Conservation (phyloP, 1,140 invertebrate species). For the Augochlora pura region DNA sequence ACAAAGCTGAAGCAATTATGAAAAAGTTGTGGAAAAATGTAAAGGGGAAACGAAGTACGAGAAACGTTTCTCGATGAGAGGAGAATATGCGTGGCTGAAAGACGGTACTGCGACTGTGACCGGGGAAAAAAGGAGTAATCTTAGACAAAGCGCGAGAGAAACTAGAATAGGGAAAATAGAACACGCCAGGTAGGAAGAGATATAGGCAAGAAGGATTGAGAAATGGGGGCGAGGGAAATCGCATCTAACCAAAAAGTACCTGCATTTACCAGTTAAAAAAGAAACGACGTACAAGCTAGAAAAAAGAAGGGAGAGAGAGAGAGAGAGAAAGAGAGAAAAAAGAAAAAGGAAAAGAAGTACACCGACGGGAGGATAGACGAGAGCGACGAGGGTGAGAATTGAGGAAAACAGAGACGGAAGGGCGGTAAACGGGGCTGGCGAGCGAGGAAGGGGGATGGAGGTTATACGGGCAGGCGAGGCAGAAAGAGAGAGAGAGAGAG, state of each 20-base stretch:
- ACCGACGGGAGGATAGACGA: too few species aligned
- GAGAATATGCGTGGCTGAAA: too few species aligned
- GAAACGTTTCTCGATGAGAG: too few species aligned
- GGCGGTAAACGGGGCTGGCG: conserved; percentile 45
- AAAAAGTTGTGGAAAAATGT: too few species aligned
- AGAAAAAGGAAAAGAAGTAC: too few species aligned
- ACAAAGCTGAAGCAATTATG: too few species aligned
- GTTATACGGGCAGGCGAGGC: conserved; percentile 64
- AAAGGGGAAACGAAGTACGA: too few species aligned
- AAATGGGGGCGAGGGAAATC: not conserved
- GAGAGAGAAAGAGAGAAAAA: not conserved
- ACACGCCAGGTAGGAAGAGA: not conserved
- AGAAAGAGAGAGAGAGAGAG: conserved; percentile 9
- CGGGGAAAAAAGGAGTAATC: not conserved
- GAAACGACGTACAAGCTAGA: not conserved
- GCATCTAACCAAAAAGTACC: not conserved
- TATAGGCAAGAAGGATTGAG: conserved; percentile 1
- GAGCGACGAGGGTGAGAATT: conserved; percentile 33
- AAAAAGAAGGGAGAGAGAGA: not conserved
- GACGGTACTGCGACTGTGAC: too few species aligned
- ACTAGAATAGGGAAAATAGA: not conserved
- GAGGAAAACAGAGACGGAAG: conserved; percentile 7
- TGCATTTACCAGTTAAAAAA: conserved; percentile 2
- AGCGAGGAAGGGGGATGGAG: conserved; percentile 21
- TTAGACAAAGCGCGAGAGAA: not conserved